Evolutionary conservation across 2,888 invertebrate genomes (phyloP), one percentile per base, ranked within the genome.

Genomic region (Mylabris sibirica): DNA sequence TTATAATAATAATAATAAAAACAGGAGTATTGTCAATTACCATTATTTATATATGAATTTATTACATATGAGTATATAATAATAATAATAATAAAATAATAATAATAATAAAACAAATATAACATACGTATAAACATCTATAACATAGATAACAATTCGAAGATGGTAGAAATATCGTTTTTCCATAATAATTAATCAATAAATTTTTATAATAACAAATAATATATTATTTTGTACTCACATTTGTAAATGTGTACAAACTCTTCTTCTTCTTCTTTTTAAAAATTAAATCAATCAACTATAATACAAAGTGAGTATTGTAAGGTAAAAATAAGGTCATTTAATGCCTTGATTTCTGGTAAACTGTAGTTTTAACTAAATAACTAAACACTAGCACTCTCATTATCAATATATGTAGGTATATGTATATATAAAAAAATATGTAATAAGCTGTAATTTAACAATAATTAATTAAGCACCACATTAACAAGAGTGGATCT

Each of bases 281-380:
- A n/a, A n/a, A 30, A 30, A 30, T 30, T 30, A 30, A 30, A 73
- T 76, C 72, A 69, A 74, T 76, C 78, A 78, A 76, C 76, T 74
- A 79, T 80, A 81, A 79, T 80, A 80, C 78, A 75, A 74, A 75
- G 81, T 82, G 83, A 83, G 83, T 82, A 82, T 82, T 83, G 74
- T 73, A 78, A 82, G 82, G 82, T 82, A 82, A 78, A 73, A 73
- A 57, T 57, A 78, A 81, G 81, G 81, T 82, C 82, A 81, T 76
- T 75, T 83, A 83, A 83, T 82, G 83, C 83, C 83, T 84, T 84
- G 79, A 76, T 76, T 72, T 80, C 74, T 83, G 83, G 84, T 84
- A 83, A 83, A 83, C 82, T 80, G 82, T 77, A 80, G 83, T 81
- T 80, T 76, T 75, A 76, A 77, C 80, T 79, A 64, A 30, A 71